These are phyloP conservation scores for Antheraea pernyi DNA, from an alignment of 1,140 invertebrate species.

Conservation along the genomic window DNA sequence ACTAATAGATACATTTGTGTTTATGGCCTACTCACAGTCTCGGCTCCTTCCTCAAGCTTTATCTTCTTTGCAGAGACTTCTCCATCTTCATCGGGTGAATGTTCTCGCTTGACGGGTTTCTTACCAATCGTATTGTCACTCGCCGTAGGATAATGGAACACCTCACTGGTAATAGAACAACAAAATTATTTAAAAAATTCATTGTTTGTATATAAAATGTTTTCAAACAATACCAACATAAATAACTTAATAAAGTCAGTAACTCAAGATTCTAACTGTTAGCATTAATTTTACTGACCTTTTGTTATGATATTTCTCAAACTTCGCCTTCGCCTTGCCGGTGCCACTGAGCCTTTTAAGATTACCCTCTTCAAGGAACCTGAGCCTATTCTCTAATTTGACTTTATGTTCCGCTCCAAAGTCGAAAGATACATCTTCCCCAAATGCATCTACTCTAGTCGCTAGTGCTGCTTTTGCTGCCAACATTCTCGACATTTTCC, in stretches of 20 bases:
- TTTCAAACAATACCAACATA: not conserved
- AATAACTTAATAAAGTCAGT: not conserved
- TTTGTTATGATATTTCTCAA: constrained; percentile 94
- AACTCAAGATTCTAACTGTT: not conserved
- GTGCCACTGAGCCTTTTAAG: constrained; percentile 91
- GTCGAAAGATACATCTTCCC: constrained; percentile 90
- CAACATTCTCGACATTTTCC: constrained; percentile 96
- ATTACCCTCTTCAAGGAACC: constrained; percentile 92
- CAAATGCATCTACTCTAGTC: constrained; percentile 96
- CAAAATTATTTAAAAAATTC: not conserved
- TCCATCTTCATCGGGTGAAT: constrained; percentile 54
- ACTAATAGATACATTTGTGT: not conserved
- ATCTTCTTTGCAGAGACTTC: constrained; percentile 51
- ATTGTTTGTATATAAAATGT: too few relatives aligned
- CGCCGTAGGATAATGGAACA: constrained; percentile 50
- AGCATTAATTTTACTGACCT: constrained; percentile 71
- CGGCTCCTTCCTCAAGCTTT: constrained; percentile 48
- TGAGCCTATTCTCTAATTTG: constrained; percentile 89
- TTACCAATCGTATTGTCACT: constrained; percentile 63
- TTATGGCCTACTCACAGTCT: constrained; percentile 42
- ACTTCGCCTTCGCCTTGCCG: constrained; percentile 91
- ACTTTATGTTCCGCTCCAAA: constrained; percentile 93
- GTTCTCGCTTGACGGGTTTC: constrained; percentile 61
- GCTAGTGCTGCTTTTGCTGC: constrained; percentile 97
- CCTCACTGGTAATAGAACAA: constrained; percentile 39